Conservation (phyloP, 2,888 invertebrate genomes). For the Galeopsomyia nigrocyanea region DNA sequence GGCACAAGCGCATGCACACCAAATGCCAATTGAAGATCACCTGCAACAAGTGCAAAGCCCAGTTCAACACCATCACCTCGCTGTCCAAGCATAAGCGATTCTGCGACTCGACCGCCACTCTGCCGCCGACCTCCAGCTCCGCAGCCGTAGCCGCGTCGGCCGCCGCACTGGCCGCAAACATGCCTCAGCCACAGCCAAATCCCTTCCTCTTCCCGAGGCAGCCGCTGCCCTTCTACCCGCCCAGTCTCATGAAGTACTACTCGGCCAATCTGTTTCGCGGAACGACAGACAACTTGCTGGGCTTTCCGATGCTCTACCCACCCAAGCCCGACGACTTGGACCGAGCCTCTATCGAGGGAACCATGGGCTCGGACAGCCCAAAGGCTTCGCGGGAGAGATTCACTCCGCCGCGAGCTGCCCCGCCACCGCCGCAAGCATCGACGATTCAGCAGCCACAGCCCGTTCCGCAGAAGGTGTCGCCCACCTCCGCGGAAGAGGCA, state of each 20-base stretch:
- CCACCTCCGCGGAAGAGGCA: slow-evolving; percentile 78
- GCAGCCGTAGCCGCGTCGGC: slow-evolving; percentile 68
- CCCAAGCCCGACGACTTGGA: slow-evolving; percentile 64
- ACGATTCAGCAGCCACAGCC: slow-evolving; percentile 50
- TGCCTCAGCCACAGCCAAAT: slow-evolving; percentile 68
- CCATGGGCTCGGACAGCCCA: slow-evolving; percentile 45
- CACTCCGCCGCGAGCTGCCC: slow-evolving; percentile 4
- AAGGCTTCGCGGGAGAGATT: slow-evolving; percentile 22
- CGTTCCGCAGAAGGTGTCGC: slow-evolving; percentile 75
- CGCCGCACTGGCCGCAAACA: slow-evolving; percentile 74
- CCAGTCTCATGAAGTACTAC: slow-evolving; percentile 75
- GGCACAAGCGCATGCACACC: slow-evolving; percentile 99
- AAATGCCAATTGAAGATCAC: slow-evolving; percentile 94
- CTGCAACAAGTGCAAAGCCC: slow-evolving; percentile 94
- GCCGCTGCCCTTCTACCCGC: slow-evolving; percentile 71
- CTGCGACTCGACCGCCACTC: slow-evolving; percentile 83
- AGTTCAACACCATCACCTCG: slow-evolving; percentile 92
- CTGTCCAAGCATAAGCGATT: slow-evolving; percentile 96
- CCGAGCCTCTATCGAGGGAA: background rate
- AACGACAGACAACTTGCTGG: slow-evolving; percentile 70
- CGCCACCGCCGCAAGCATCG: slow-evolving; percentile 47
- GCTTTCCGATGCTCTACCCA: slow-evolving; percentile 78
- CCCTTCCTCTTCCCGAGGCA: slow-evolving; percentile 78
- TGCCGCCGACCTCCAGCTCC: slow-evolving; percentile 60
- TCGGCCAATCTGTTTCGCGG: slow-evolving; percentile 71